Evolutionary conservation across 2,888 invertebrate species (phyloP).

Genomic region (Microchrysa polita): DNA sequence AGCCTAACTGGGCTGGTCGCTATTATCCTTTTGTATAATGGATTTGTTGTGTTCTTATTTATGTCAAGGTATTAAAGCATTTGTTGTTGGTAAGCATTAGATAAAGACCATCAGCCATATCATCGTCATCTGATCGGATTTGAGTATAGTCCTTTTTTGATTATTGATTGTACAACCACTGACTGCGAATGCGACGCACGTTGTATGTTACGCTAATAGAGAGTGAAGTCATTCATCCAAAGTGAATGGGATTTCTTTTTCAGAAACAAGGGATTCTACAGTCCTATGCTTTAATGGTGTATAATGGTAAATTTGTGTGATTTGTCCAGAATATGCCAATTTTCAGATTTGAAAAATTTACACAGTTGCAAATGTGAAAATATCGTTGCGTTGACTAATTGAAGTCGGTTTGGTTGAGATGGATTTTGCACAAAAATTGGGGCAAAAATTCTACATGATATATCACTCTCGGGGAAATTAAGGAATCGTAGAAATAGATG

Average conservation of each 20-base stretch:
- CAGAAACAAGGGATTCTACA: no score
- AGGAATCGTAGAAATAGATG: no score
- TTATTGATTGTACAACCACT: conserved; percentile 31
- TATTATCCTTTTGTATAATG: conserved; percentile 48
- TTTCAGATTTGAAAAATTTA: not conserved
- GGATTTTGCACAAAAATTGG: no score
- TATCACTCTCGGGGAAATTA: no score
- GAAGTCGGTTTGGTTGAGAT: no score
- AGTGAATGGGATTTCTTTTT: conserved; percentile 3
- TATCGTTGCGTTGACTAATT: no score
- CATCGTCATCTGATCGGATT: conserved; percentile 40
- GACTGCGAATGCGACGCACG: no score
- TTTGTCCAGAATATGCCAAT: not conserved
- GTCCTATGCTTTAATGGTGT: not conserved
- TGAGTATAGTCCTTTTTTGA: conserved; percentile 40
- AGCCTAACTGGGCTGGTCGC: no score
- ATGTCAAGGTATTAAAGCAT: conserved; percentile 46
- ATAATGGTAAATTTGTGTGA: not conserved
- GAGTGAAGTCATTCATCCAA: not conserved
- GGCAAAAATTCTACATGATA: no score
- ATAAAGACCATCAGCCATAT: conserved; percentile 41
- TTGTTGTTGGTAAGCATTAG: conserved; percentile 32
- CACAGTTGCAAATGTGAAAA: no score
- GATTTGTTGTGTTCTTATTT: conserved; percentile 51
- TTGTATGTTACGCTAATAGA: no score